Conservation (phyloP, 2,888 invertebrate species). For the Cerastis leucographa region DNA sequence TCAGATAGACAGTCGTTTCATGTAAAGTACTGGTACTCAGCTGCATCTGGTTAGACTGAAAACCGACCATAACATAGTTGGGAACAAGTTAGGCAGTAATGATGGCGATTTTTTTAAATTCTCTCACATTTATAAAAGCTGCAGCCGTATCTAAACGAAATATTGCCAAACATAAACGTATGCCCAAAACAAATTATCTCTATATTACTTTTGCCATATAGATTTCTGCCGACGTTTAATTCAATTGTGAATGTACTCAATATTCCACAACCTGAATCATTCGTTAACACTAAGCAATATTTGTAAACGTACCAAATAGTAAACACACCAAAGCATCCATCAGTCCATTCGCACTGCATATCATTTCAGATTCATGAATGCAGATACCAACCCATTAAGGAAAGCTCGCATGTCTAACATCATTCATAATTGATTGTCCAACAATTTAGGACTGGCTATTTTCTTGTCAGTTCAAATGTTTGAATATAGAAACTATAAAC, state of each 20-base stretch:
- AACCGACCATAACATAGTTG: background rate
- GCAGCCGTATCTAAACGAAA: background rate
- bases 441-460: conserved; percentile 38
- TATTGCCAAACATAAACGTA: no score
- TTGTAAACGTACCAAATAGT: conserved; percentile 2
- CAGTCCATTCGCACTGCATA: conserved; percentile 14
- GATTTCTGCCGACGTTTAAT: background rate
- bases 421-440: conserved; percentile 33
- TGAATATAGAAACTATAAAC: conserved; percentile 39
- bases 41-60: background rate
- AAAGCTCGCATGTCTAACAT: conserved; percentile 38
- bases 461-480: conserved; percentile 36
- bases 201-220: background rate
- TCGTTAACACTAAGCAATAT: background rate
- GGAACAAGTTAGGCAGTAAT: background rate
- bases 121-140: background rate
- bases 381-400: conserved; percentile 30
- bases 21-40: background rate
- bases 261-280: background rate
- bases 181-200: background rate
- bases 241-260: background rate
- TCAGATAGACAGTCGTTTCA: background rate
- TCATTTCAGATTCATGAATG: conserved; percentile 29
- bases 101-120: background rate
- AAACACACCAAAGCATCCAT: conserved; percentile 34